Evolutionary conservation across 1,140 invertebrate genomes (phyloP), one percentile per base, ranked within the genome.

Genomic region (Papilio glaucus): DNA sequence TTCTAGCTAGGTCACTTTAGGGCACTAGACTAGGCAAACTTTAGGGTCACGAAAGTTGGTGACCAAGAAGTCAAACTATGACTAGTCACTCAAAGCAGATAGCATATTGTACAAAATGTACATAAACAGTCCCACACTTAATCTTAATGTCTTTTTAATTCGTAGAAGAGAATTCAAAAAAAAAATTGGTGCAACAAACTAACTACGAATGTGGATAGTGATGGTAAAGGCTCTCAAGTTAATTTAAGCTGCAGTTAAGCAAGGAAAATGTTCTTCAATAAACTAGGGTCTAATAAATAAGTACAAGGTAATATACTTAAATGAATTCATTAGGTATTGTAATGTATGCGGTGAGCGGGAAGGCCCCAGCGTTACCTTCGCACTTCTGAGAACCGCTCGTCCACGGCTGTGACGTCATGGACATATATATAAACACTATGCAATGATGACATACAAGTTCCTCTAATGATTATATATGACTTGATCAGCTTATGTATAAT

Each of bases 301-400:
- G n/a, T n/a, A 57, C 12, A 13, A 57, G 49, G 21, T 26, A 57
- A 57, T 13, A 57, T 57, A 24, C 2, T 26, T 57, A 24, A 57
- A 57, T 26, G 9, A 12, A 24, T 13, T 57, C 18, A 57, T 61
- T 61, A 37, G 26, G n/a, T 61, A 61, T 61, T 24, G 21, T 57
- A 57, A 61, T 33, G 5, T 15, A 61, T 61, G 60, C 60, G 60
- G 29, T 37, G 7, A 61, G 29, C 60, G 60, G 60, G 33, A 61
- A 33, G 60, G 60, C 60, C 57, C 26, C 57, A 61, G 21, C 8
- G 26, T 61, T 61, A 61, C 60, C 60, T 61, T 57, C 21, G n/a
- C 13, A 61, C 60, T 61, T 61, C 60, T 61, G 0, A 61, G 60
- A 61, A 61, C 12, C n/a, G 60, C 2, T 57, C 49, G 21, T 10